A percentile compares a stretch with the other conserved stretches of the same genome.
Evolutionary conservation across 2,888 invertebrate species (phyloP).

Genomic region (Liodrosophila aerea): DNA sequence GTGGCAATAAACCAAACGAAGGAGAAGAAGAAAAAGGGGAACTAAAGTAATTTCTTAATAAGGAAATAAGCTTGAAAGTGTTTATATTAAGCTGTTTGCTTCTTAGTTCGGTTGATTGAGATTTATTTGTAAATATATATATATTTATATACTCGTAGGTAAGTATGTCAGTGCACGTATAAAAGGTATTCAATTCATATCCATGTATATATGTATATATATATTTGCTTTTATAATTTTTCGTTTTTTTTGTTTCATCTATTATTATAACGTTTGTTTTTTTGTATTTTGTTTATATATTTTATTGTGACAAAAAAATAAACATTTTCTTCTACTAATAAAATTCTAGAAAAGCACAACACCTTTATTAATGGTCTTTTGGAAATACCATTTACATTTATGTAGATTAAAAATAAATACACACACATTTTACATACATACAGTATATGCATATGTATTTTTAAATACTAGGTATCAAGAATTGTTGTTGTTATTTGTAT

Average conservation of each 20-base stretch:
- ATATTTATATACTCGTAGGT: constrained; percentile 58
- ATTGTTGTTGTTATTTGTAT: constrained; percentile 30
- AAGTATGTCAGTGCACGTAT: constrained; percentile 79
- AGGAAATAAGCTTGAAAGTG: constrained; percentile 29
- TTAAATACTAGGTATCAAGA: constrained; percentile 64
- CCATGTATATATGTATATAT: constrained; percentile 58
- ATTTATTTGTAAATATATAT: constrained; percentile 57
- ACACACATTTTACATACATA: constrained; percentile 68
- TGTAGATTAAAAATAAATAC: constrained; percentile 70
- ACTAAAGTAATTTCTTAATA: constrained; percentile 22
- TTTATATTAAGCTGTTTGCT: constrained; percentile 36
- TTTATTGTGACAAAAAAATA: constrained; percentile 74
- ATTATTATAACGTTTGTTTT: constrained; percentile 44
- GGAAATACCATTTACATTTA: constrained; percentile 77
- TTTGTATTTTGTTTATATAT: constrained; percentile 16
- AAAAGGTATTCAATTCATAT: constrained; percentile 76
- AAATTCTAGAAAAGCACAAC: constrained; percentile 82
- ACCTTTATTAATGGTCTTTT: constrained; percentile 82
- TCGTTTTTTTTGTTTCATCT: constrained; percentile 33
- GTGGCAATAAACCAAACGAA: constrained; percentile 34
- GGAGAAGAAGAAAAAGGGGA: constrained; percentile 7
- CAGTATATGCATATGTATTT: constrained; percentile 39
- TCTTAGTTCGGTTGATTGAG: constrained; percentile 67
- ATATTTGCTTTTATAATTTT: constrained; percentile 20
- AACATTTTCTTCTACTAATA: constrained; percentile 72